A percentile compares a stretch with the other conserved stretches of the same genome.
phyloP scores from a whole-genome alignment of 2,888 invertebrate species.

The Oasisia sp. region DNA sequence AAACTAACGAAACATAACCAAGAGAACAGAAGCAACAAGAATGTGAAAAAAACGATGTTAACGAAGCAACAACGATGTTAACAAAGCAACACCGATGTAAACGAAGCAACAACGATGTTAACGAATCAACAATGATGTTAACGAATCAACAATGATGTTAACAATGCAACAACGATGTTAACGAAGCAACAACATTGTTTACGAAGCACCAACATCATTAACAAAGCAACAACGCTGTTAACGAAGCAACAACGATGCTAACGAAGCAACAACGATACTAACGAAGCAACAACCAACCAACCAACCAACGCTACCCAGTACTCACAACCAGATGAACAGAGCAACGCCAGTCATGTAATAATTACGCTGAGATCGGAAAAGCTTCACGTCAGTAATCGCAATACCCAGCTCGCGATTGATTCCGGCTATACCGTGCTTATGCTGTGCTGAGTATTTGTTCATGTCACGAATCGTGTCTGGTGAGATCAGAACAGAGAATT shows the following conservation, averaged over 20 bases:
- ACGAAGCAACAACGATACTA: too few relatives aligned
- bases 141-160: background rate
- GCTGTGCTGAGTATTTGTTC: background rate
- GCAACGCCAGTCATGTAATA: background rate
- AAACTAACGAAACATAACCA: background rate
- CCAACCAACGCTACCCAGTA: background rate
- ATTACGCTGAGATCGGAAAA: conserved; percentile 11
- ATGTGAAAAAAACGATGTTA: background rate
- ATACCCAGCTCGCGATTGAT: background rate
- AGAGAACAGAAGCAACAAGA: background rate
- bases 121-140: background rate
- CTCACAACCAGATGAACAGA: conserved; percentile 6
- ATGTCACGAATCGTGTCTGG: conserved; percentile 1
- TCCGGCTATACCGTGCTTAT: background rate
- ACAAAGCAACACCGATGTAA: background rate
- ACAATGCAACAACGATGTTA: background rate
- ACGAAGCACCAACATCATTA: too few relatives aligned
- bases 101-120: background rate
- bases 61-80: background rate
- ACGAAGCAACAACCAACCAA: background rate
- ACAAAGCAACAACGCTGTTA: too few relatives aligned
- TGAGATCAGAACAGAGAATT: background rate
- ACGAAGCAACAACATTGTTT: background rate
- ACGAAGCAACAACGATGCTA: too few relatives aligned
- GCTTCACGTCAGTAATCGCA: background rate